Evolutionary conservation across 2,797 vertebrate species (phyloP).

Genomic region (Protosalanx chinensis): DNA sequence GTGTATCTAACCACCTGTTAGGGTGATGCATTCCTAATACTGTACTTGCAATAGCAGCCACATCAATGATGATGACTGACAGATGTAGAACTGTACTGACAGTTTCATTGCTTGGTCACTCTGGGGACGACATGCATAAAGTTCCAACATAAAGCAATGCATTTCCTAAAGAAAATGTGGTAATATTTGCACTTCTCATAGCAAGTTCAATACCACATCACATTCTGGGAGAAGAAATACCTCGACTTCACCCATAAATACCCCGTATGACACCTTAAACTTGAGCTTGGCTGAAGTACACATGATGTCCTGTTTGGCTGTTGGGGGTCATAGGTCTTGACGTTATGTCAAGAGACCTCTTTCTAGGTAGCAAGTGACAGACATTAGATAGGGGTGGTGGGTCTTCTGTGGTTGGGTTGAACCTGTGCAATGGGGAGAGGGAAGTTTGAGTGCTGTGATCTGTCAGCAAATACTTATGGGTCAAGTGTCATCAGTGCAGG

Average conservation of each 20-base stretch:
- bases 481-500: conserved; percentile 12
- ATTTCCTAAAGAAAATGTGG: too few species aligned
- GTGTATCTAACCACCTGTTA: conserved; percentile 6
- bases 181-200: neutral
- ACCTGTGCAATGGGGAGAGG: conserved; percentile 9
- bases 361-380: neutral
- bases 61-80: conserved; percentile 12
- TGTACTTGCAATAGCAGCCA: neutral
- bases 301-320: neutral
- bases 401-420: neutral
- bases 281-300: neutral
- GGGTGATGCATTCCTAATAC: conserved; percentile 23
- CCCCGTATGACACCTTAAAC: neutral
- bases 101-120: conserved; percentile 30
- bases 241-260: neutral
- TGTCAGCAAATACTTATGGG: conserved; percentile 34
- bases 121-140: conserved; percentile 21
- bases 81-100: conserved; percentile 25
- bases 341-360: neutral
- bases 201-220: neutral
- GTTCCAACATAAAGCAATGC: conserved; percentile 7
- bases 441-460: conserved; percentile 12
- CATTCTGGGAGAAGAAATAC: neutral
- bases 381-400: neutral
- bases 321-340: neutral